phyloP scores from a whole-genome alignment of 2,113 vertebrate species.

The Scartelaos histophorus region DNA sequence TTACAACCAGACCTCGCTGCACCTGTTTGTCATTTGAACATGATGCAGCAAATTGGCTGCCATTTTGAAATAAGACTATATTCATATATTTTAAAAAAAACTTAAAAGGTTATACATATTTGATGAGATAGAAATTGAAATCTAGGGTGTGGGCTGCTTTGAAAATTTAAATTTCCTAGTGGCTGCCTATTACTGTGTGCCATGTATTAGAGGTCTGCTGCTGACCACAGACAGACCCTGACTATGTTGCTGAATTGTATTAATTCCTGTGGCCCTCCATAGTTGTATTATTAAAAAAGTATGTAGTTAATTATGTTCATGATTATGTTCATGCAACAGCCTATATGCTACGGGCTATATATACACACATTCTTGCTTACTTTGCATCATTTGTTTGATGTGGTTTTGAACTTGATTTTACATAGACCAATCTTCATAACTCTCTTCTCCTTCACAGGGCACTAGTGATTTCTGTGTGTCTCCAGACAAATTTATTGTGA shows the following conservation, averaged over 20 bases:
- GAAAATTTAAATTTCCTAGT: neutral
- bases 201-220: neutral
- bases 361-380: neutral
- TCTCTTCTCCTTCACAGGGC: slow-evolving; percentile 75
- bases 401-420: neutral
- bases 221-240: neutral
- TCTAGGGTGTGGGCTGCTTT: slow-evolving; percentile 15
- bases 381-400: neutral
- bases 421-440: slow-evolving; percentile 14
- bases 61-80: slow-evolving; percentile 31
- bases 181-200: neutral
- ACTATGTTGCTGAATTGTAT: neutral
- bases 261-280: slow-evolving; percentile 21
- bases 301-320: slow-evolving; percentile 29
- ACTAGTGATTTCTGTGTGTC: slow-evolving; percentile 94
- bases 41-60: slow-evolving; percentile 16
- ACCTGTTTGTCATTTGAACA: slow-evolving; percentile 35
- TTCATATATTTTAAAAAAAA: slow-evolving; percentile 40
- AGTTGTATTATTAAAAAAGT: slow-evolving; percentile 17
- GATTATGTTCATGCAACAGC: slow-evolving; percentile 23
- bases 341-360: no score
- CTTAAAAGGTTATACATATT: slow-evolving; percentile 58
- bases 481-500: slow-evolving; percentile 90
- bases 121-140: slow-evolving; percentile 45
- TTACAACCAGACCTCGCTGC: slow-evolving; percentile 38